phyloP scores from a whole-genome alignment of 2,797 vertebrate species.

The Eleutherodactylus coqui region DNA sequence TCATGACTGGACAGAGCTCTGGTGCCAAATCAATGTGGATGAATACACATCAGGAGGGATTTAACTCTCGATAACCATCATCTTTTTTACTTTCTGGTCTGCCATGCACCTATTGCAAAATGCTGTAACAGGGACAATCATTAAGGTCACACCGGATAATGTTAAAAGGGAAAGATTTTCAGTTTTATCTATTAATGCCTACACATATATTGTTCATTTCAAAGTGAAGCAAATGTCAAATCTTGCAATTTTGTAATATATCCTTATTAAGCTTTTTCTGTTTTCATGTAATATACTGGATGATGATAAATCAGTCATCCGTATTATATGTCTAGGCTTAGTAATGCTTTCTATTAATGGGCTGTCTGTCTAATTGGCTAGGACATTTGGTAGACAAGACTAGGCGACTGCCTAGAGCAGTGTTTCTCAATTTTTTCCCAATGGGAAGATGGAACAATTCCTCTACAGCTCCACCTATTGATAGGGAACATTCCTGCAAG shows the following conservation, averaged over 20 bases:
- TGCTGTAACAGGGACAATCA: not conserved
- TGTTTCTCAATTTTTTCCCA: no score
- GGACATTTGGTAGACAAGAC: no score
- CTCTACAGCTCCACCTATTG: no score
- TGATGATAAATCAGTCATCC: not conserved
- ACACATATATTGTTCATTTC: slow-evolving; percentile 23
- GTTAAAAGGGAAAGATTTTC: not conserved
- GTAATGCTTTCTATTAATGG: not conserved
- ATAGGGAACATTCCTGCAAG: no score
- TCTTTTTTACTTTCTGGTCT: not conserved
- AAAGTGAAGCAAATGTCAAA: slow-evolving; percentile 6
- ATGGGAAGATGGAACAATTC: no score
- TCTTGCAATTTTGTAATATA: slow-evolving; percentile 15
- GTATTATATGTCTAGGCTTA: not conserved
- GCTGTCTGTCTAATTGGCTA: not conserved
- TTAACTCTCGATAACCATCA: not conserved
- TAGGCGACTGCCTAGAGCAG: no score
- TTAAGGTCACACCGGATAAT: not conserved
- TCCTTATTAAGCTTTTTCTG: not conserved
- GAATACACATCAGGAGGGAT: not conserved
- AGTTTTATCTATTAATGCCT: not conserved
- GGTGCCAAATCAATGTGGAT: not conserved
- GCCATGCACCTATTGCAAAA: not conserved
- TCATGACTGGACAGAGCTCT: not conserved
- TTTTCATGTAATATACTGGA: not conserved